Percentiles rank a stretch among this genome's conserved stretches.
Conservation (phyloP, 92 coral and sea anemone genomes). For the Bergia puertoricense region DNA sequence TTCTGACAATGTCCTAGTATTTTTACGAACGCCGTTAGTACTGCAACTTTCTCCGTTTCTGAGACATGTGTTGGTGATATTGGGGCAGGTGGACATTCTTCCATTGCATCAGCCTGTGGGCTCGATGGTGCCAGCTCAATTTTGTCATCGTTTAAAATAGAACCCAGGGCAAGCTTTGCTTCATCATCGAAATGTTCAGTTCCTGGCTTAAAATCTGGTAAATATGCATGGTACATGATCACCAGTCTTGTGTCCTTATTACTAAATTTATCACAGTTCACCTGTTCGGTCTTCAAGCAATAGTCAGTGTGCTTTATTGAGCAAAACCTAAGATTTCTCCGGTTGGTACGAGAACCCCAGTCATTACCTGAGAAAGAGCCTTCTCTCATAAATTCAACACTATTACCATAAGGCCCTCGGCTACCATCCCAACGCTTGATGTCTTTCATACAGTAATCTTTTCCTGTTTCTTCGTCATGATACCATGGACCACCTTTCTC, state of each 20-base stretch:
- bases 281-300: background rate
- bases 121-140: too few species aligned
- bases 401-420: background rate
- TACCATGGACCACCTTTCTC: background rate
- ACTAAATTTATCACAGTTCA: background rate
- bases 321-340: background rate
- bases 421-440: background rate
- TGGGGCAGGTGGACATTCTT: background rate
- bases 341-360: background rate
- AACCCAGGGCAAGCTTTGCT: too few species aligned
- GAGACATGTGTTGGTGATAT: background rate
- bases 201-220: background rate
- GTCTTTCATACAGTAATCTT: background rate
- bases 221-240: background rate
- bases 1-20: background rate
- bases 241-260: background rate
- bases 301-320: background rate
- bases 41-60: background rate
- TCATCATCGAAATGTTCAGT: too few species aligned
- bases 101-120: background rate
- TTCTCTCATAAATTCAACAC: background rate
- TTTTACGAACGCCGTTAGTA: background rate
- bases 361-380: background rate
- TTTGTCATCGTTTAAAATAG: too few species aligned
- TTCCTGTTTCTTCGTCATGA: background rate